Evolutionary conservation across 2,888 invertebrate genomes (phyloP).

Genomic region (Empis stercorea): DNA sequence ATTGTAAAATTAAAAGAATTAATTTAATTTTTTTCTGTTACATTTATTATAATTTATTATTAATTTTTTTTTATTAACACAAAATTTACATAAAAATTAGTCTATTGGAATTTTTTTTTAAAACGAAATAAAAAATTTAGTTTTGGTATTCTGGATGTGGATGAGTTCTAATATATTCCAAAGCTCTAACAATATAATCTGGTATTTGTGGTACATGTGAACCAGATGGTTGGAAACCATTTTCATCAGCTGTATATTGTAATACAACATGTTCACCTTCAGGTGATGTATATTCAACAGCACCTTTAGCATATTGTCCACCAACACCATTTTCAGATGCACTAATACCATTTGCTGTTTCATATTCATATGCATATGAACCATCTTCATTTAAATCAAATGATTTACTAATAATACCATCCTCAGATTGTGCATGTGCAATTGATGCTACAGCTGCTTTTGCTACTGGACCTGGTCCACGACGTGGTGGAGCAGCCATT

Average conservation of each 20-base stretch:
- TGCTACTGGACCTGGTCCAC: not conserved
- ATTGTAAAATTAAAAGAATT: too few species aligned
- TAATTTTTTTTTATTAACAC: too few species aligned
- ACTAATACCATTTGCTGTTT: constrained; percentile 21
- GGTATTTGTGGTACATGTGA: constrained; percentile 25
- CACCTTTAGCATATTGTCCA: constrained; percentile 24
- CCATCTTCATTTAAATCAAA: constrained; percentile 24
- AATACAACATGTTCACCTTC: constrained; percentile 23
- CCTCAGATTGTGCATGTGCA: not conserved
- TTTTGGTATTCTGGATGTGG: constrained; percentile 11
- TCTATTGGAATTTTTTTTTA: too few species aligned
- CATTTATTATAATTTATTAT: too few species aligned
- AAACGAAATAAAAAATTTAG: not conserved
- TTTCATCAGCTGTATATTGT: constrained; percentile 24
- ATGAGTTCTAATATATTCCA: constrained; percentile 26
- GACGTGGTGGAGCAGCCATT: not conserved
- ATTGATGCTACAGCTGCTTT: not conserved
- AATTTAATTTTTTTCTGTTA: too few species aligned
- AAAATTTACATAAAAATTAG: too few species aligned
- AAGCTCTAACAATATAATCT: constrained; percentile 19
- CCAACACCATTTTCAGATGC: constrained; percentile 20
- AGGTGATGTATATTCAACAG: constrained; percentile 22
- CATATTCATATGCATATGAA: constrained; percentile 18
- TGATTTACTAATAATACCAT: constrained; percentile 1
- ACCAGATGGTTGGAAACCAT: constrained; percentile 23